These are phyloP conservation scores for Lagodon rhomboides DNA, from an alignment of 2,797 vertebrate genomes.

Conservation along the genomic window DNA sequence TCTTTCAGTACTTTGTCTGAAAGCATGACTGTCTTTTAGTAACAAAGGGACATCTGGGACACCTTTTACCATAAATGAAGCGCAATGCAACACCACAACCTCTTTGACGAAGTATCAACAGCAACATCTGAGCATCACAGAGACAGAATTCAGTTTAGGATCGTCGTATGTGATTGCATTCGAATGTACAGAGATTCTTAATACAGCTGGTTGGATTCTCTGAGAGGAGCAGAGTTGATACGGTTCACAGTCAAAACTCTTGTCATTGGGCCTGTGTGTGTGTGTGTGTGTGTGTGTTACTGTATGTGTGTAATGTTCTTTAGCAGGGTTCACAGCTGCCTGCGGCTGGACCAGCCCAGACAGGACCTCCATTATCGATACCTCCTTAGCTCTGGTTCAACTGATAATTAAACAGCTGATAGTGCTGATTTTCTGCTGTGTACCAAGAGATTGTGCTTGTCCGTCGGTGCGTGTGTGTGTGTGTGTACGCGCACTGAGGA, in stretches of 20 bases:
- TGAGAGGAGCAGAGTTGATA: neutral
- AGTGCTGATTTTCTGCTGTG: constrained; percentile 42
- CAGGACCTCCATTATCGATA: constrained; percentile 62
- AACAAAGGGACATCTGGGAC: neutral
- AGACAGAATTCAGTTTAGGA: neutral
- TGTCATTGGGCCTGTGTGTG: constrained; percentile 4
- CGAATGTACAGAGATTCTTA: neutral
- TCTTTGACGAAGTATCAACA: neutral
- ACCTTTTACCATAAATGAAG: neutral
- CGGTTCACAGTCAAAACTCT: constrained; percentile 25
- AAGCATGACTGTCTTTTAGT: neutral
- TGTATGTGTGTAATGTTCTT: constrained; percentile 23
- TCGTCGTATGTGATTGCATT: neutral
- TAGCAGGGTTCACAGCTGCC: constrained; percentile 37
- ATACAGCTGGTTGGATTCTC: neutral
- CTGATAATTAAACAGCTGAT: constrained; percentile 71
- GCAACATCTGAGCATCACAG: neutral
- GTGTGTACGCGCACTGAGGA: neutral
- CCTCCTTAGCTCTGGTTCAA: constrained; percentile 43
- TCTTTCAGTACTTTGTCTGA: neutral
- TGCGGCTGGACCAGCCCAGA: constrained; percentile 55
- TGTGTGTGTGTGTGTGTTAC: neutral
- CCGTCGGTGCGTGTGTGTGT: neutral
- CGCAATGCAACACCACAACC: neutral
- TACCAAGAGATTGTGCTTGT: constrained; percentile 33